These are phyloP conservation scores for Oncopeltus fasciatus DNA, from an alignment of 1,140 invertebrate genomes.

Conservation along the genomic window DNA sequence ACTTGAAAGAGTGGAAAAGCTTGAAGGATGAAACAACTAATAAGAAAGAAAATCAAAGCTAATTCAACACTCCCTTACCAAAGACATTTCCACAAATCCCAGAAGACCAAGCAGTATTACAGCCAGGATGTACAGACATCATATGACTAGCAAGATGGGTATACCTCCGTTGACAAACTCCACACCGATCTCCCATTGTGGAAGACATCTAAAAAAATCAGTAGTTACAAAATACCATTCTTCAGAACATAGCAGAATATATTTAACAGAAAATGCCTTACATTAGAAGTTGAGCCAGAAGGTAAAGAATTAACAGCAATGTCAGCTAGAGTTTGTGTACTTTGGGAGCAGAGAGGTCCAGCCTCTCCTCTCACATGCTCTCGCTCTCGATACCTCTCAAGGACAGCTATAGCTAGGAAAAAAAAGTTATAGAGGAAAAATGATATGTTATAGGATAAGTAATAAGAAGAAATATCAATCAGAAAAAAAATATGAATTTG, in stretches of 20 bases:
- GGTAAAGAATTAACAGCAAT: slow-evolving; percentile 19
- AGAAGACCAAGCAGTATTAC: slow-evolving; percentile 30
- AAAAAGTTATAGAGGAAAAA: too few relatives aligned
- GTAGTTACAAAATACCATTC: background rate
- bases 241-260: background rate
- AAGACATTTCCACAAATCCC: slow-evolving; percentile 33
- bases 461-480: too few relatives aligned
- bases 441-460: too few relatives aligned
- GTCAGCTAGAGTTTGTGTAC: slow-evolving; percentile 18
- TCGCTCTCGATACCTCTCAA: slow-evolving; percentile 28
- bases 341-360: slow-evolving; percentile 27
- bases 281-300: slow-evolving; percentile 9
- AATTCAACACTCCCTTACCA: too few relatives aligned
- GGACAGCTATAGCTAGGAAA: background rate
- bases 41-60: too few relatives aligned
- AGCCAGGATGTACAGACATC: slow-evolving; percentile 33
- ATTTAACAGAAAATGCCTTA: too few relatives aligned
- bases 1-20: too few relatives aligned
- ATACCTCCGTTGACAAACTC: slow-evolving; percentile 28
- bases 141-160: slow-evolving; percentile 29
- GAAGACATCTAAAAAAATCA: slow-evolving; percentile 14
- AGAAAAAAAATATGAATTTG: too few relatives aligned
- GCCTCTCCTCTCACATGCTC: slow-evolving; percentile 33
- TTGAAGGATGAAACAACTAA: too few relatives aligned
- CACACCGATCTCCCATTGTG: slow-evolving; percentile 23